Base-by-base conservation (phyloP, 1,140 invertebrate genomes). In the Philotrypesis tridentata region DNA sequence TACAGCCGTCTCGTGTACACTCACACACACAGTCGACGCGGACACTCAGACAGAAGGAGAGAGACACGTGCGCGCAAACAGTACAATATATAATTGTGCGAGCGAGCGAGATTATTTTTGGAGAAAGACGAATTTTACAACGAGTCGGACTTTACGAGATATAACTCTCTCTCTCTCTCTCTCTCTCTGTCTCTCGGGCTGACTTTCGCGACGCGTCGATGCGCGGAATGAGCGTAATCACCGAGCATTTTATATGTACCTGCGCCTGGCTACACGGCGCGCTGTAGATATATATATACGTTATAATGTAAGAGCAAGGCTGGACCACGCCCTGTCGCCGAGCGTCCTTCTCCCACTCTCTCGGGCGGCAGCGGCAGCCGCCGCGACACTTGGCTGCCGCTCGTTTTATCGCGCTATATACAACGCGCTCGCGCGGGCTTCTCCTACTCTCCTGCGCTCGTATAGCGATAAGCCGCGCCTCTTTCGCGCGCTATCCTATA, bases 401-500 rank as follows among this genome's bases (percentile, higher is more conserved):
- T n/a, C 27, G 29, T 29, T 37, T 75, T 76, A 61, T 76, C 74
- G 31, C 65, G 14, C 74, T 76, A 23, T 27, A 27, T 23, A 67
- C 37, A 37, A 40, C 23, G 40, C 40, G 25, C 29, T 61, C 71
- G n/a, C n/a, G n/a, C 40, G 37, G 61, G 60, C 37, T 37, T 80
- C 37, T 80, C 71, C 31, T 27, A 61, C 80, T 76, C 72, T 76
- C 74, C 74, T 43, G 83, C 80, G 63, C 27, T 43, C 63, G 27
- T 25, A 48, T n/a, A 6, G 17, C 78, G 33, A 80, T 72, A 80
- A 80, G 61, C 79, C 79, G 79, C 79, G 61, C 72, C 79, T 81
- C 72, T 75, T 75, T 75, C 8, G 21, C 68, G 31, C 21, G 7
- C 68, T 33, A 21, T 25, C 21, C 2, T 37, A 37, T 9, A 37